Base-by-base conservation (phyloP, 2,888 invertebrate species). In the Erebia epiphron region DNA sequence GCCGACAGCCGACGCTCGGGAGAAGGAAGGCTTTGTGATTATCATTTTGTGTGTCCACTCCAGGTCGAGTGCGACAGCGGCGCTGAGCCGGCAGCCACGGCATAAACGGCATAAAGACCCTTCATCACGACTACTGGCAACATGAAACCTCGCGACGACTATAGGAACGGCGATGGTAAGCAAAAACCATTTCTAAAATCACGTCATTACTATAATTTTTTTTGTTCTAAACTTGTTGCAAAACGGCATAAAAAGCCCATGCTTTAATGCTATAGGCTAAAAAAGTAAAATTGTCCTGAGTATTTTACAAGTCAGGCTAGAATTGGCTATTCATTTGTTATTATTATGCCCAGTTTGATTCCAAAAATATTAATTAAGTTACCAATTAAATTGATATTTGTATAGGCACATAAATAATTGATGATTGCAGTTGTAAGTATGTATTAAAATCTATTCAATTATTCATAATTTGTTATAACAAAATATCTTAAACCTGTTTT, bases 131-230 rank as follows among this genome's bases (percentile, higher is more conserved):
- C 69, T 64, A 56, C 71, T 71, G 72, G 43, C 75, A 77, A 77
- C 80, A 89, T 89, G 89, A 86, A 84, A 80, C 87, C 88, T 63
- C 85, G 82, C 69, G 85, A 88, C 76, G 84, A 84, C 76, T 84
- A 80, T 80, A 82, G 83, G 73, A 90, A 90, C 79, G 89, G 90
- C 50, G 87, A 89, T 73, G 88, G 89, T 88, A 76, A 88, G 88
- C 76, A 7, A 16, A 13, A 16, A 5, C 16, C 5, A 50, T 49
- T 26, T 2, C 21, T 13, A n/a, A n/a, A 41, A 35, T 58, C 35
- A 58, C 9, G 10, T 54, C 35, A 58, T 58, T 41, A 1, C 8
- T 41, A 58, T n/a, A 14, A 26, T 9, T n/a, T 14, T 58, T 58
- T 58, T 46, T 46, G 13, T 46, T 46, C 13, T 13, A 13, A 57